Evolutionary conservation across 92 coral and sea anemone genomes (phyloP).

Genomic region (Virgularia gustaviana): DNA sequence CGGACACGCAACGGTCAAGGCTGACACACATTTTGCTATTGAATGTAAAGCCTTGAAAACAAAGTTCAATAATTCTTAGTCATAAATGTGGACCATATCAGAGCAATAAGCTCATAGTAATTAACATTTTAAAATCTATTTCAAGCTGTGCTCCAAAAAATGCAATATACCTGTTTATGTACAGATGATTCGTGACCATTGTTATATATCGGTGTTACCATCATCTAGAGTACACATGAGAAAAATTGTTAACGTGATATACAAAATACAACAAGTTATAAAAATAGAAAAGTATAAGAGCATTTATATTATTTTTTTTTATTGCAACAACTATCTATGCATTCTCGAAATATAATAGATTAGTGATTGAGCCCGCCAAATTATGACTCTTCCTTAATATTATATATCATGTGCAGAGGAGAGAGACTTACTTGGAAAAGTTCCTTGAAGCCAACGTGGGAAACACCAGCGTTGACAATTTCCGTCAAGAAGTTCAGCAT

Average conservation of each 20-base stretch:
- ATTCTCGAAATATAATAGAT: too few species aligned
- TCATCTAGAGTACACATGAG: too few species aligned
- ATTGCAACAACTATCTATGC: too few species aligned
- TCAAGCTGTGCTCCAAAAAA: neutral
- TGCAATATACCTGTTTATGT: conserved; percentile 65
- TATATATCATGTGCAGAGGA: neutral
- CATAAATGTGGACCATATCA: neutral
- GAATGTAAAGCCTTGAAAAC: conserved; percentile 79
- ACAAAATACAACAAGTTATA: too few species aligned
- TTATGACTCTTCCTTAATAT: neutral
- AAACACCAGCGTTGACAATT: conserved; percentile 82
- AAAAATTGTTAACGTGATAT: too few species aligned
- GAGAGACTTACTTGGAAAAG: conserved; percentile 82
- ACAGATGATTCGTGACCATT: conserved; percentile 54
- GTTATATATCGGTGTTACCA: conserved; percentile 82
- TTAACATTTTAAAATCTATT: conserved; percentile 9
- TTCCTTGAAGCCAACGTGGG: conserved; percentile 82
- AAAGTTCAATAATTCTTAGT: neutral
- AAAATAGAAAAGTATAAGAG: too few species aligned
- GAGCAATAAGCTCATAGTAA: neutral
- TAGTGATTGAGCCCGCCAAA: too few species aligned
- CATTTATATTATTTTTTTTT: too few species aligned
- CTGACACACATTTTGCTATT: conserved; percentile 96
- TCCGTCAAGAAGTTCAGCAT: conserved; percentile 80
- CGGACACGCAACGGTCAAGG: conserved; percentile 79